Evolutionary conservation across 2,888 invertebrate genomes (phyloP).

Genomic region (Cheilosia scutellata): DNA sequence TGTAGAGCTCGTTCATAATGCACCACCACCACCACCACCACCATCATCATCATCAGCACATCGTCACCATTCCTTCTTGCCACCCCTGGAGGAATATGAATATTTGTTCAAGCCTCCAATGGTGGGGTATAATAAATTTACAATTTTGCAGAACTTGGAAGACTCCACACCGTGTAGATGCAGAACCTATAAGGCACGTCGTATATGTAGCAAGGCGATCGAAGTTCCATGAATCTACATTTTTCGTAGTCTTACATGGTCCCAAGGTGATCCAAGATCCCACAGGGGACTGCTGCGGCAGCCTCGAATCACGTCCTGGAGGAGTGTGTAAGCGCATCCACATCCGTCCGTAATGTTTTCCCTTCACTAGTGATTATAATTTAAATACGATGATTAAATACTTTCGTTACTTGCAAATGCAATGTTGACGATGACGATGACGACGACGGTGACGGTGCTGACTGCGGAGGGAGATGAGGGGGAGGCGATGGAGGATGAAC

Average conservation of each 20-base stretch:
- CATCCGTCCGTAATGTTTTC: slow-evolving; percentile 45
- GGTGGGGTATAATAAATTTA: slow-evolving; percentile 43
- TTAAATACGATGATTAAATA: slow-evolving; percentile 75
- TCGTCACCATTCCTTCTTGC: background rate
- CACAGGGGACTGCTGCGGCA: slow-evolving; percentile 11
- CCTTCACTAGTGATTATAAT: slow-evolving; percentile 68
- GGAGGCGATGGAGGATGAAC: slow-evolving; percentile 45
- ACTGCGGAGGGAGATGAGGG: slow-evolving; percentile 8
- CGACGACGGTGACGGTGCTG: slow-evolving; percentile 6
- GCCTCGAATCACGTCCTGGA: slow-evolving; percentile 15
- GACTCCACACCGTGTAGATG: background rate
- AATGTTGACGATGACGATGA: slow-evolving; percentile 48
- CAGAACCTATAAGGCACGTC: background rate
- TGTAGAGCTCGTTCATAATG: slow-evolving; percentile 37
- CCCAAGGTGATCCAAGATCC: slow-evolving; percentile 29
- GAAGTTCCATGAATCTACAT: slow-evolving; percentile 30
- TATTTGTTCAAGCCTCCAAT: slow-evolving; percentile 54
- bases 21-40: background rate
- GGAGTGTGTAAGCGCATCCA: slow-evolving; percentile 43
- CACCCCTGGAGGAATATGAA: slow-evolving; percentile 41
- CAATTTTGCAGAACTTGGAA: slow-evolving; percentile 42
- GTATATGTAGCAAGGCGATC: slow-evolving; percentile 20
- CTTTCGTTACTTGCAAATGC: slow-evolving; percentile 71
- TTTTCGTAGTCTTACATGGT: slow-evolving; percentile 35
- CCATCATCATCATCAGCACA: background rate